Percentiles rank a stretch among this genome's conserved stretches.
Evolutionary conservation across 2,888 invertebrate species (phyloP).

Genomic region (Ectemnius continuus): DNA sequence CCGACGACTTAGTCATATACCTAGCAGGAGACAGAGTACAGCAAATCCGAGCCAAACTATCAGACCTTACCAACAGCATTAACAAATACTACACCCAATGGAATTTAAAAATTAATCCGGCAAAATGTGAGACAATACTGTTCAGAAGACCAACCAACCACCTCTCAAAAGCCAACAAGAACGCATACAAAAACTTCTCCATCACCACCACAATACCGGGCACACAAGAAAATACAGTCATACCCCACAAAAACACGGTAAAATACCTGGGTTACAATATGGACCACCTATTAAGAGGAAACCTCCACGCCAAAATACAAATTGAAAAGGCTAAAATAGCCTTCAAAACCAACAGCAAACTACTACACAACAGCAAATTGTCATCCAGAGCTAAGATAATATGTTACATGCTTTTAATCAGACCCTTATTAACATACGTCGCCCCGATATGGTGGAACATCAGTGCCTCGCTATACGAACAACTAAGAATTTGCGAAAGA

Average conservation of each 20-base stretch:
- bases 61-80: not conserved
- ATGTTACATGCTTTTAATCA: not conserved
- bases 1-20: too few relatives aligned
- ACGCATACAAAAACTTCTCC: not conserved
- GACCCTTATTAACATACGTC: too few relatives aligned
- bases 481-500: too few relatives aligned
- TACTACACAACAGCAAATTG: not conserved
- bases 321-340: constrained; percentile 4
- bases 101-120: not conserved
- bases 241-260: not conserved
- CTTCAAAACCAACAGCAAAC: not conserved
- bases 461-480: too few relatives aligned
- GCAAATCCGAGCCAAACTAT: not conserved
- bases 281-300: not conserved
- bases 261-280: constrained; percentile 1
- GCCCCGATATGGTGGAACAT: too few relatives aligned
- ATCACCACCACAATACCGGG: not conserved
- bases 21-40: too few relatives aligned
- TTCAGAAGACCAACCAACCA: not conserved
- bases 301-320: not conserved
- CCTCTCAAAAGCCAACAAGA: not conserved
- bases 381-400: not conserved
- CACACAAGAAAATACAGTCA: not conserved
- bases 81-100: not conserved
- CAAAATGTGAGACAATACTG: constrained; percentile 7